Evolutionary conservation across 2,888 invertebrate genomes (phyloP).

Genomic region (Candidula unifasciata): DNA sequence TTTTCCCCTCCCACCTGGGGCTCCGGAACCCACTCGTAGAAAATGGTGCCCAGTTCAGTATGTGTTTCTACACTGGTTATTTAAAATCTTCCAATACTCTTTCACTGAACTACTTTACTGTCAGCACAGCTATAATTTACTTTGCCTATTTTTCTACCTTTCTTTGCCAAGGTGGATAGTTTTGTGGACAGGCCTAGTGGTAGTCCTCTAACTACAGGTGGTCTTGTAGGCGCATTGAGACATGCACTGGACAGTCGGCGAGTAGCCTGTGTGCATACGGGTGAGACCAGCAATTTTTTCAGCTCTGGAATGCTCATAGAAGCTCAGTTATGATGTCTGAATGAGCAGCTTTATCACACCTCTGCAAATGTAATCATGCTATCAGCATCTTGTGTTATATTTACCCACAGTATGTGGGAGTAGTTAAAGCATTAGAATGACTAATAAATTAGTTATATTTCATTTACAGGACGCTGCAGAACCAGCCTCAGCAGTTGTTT

Average conservation of each 20-base stretch:
- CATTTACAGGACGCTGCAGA: too few species aligned
- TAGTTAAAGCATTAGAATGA: too few species aligned
- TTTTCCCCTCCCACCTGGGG: too few species aligned
- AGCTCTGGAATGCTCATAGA: not conserved
- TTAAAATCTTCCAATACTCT: too few species aligned
- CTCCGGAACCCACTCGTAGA: too few species aligned
- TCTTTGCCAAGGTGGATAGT: slow-evolving; percentile 18
- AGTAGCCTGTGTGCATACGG: not conserved
- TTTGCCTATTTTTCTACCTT: too few species aligned
- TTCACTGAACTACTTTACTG: not conserved
- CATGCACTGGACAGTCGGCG: slow-evolving; percentile 9
- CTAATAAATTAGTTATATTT: too few species aligned
- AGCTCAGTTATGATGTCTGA: not conserved
- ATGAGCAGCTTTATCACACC: not conserved
- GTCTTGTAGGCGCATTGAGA: not conserved
- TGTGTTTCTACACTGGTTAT: too few species aligned
- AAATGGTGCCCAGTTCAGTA: too few species aligned
- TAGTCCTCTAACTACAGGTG: not conserved
- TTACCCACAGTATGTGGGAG: too few species aligned
- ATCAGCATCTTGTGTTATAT: not conserved
- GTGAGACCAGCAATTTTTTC: not conserved
- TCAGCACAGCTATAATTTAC: too few species aligned
- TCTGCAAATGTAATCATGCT: not conserved
- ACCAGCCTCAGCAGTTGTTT: too few species aligned
- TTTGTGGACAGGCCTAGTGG: not conserved